These are phyloP conservation scores for Poicephalus gulielmi DNA, from an alignment of 2,113 vertebrate species.

Conservation along the genomic window DNA sequence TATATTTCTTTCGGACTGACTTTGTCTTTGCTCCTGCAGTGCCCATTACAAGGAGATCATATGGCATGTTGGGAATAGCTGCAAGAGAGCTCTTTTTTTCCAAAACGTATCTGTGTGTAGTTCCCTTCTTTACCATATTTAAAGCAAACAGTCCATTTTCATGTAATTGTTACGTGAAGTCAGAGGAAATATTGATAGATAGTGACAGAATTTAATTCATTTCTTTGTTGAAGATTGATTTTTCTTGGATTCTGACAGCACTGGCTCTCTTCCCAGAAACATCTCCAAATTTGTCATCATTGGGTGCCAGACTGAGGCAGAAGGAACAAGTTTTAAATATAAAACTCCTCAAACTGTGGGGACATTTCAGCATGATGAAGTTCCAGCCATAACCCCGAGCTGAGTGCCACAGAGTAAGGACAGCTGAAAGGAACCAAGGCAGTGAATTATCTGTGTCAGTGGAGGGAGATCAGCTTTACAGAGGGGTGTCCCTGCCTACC, in stretches of 20 bases:
- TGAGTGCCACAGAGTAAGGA: not conserved
- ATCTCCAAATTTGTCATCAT: conserved; percentile 38
- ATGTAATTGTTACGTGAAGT: conserved; percentile 13
- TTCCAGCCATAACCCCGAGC: not conserved
- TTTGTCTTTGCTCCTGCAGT: not conserved
- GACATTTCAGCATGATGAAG: not conserved
- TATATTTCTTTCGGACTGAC: not conserved
- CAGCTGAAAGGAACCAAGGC: not conserved
- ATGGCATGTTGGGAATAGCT: not conserved
- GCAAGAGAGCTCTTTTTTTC: not conserved
- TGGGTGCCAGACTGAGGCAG: not conserved
- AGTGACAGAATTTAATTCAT: conserved; percentile 52
- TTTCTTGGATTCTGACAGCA: conserved; percentile 23
- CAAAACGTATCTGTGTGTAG: not conserved
- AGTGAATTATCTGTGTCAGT: not conserved
- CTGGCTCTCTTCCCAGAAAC: conserved; percentile 60
- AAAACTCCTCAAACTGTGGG: not conserved
- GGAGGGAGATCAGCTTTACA: not conserved
- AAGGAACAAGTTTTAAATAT: conserved; percentile 33
- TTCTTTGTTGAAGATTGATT: conserved; percentile 59
- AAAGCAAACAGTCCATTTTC: conserved; percentile 41
- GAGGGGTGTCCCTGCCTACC: not conserved
- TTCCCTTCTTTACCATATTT: conserved; percentile 38
- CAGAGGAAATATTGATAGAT: conserved; percentile 59
- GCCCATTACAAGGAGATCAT: not conserved